Evolutionary conservation across 2,888 invertebrate species (phyloP), one percentile per base, ranked within the genome.

Genomic region (Platycheirus rosarum): DNA sequence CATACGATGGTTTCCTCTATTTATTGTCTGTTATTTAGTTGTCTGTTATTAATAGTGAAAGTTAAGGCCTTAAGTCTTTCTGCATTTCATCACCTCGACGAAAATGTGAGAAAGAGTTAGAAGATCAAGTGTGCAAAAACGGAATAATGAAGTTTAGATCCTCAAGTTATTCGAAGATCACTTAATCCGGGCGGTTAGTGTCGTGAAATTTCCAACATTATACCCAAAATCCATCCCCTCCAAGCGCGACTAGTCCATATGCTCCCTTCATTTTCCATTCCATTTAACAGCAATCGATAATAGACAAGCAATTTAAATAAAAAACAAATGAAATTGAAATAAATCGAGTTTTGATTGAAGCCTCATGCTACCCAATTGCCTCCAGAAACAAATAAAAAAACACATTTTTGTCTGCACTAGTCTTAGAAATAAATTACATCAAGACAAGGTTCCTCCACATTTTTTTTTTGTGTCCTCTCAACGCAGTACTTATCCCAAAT

Each of bases 311-410:
- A 44, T 14, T 11, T 11, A 42, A 16, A 14, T 5, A 20, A 37
- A 18, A 62, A 14, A 13, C 49, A 70, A 70, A 62, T 70, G 29
- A 42, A 42, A 51, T 13, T 51, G n/a, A 70, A 49, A 37, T 20
- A 70, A 70, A 70, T 70, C 49, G 60, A 70, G 46, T 20, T 70
- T 60, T 62, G 70, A 70, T 70, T 70, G 32, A 42, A 62, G 29
- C 23, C 18, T 14, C 60, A 9, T n/a, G n/a, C 7, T 51, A 32
- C 23, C 49, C 49, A 40, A 13, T 37, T 40, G 40, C 20, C 57
- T 57, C 57, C 62, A 46, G 26, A 13, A 40, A 23, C 60, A 29
- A 51, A 44, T 60, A 51, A 35, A 16, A 23, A 42, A 51, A 35
- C n/a, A 26, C 40, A 8, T 32, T 18, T 42, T 60, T 23, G 40